phyloP scores from a whole-genome alignment of 2,797 vertebrate genomes.

The Paratrypauchen microcephalus region DNA sequence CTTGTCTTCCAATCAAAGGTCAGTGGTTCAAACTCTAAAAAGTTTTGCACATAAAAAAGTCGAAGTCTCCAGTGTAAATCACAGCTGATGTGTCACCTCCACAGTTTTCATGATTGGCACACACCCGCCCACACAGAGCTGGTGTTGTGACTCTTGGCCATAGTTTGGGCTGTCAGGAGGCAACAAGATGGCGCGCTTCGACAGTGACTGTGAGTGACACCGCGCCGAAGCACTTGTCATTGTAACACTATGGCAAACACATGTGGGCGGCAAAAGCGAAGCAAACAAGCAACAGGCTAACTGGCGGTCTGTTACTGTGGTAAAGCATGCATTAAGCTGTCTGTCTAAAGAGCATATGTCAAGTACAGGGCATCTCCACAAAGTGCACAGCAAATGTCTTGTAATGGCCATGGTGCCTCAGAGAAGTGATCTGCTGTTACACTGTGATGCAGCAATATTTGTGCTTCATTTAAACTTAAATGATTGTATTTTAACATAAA shows the following conservation, averaged over 20 bases:
- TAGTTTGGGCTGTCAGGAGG: conserved; percentile 56
- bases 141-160: conserved; percentile 49
- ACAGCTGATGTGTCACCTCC: conserved; percentile 3
- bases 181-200: conserved; percentile 45
- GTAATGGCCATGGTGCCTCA: conserved; percentile 17
- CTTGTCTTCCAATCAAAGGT: neutral
- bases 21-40: neutral
- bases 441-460: neutral
- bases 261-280: conserved; percentile 49
- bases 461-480: neutral
- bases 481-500: neutral
- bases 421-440: neutral
- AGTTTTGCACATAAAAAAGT: neutral
- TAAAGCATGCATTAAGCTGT: conserved; percentile 30
- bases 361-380: conserved; percentile 10
- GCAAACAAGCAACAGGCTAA: conserved; percentile 34
- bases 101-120: conserved; percentile 46
- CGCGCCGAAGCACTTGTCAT: conserved; percentile 58
- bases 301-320: conserved; percentile 13
- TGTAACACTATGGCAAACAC: conserved; percentile 41
- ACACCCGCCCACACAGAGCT: conserved; percentile 44
- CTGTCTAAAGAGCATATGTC: conserved; percentile 28
- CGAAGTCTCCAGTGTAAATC: conserved; percentile 18
- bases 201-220: conserved; percentile 65
- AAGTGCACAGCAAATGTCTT: conserved; percentile 13